These are phyloP conservation scores for Acronicta aceris DNA, from an alignment of 2,888 invertebrate species.

Conservation along the genomic window DNA sequence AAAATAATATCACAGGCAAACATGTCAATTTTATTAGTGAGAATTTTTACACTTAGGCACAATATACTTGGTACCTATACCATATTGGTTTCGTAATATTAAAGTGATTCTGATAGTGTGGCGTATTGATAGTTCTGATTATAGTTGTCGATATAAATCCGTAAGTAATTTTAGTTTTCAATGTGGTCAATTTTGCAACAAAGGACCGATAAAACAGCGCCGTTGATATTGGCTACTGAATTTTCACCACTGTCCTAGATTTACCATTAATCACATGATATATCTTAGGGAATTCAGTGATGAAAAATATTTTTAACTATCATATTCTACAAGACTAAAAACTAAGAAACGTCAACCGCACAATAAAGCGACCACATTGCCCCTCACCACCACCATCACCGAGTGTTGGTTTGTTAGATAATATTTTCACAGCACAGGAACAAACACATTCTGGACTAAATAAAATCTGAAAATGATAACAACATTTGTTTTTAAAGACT, in stretches of 20 bases:
- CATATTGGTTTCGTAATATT: slow-evolving; percentile 35
- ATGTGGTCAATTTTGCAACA: slow-evolving; percentile 56
- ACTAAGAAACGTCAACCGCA: slow-evolving; percentile 57
- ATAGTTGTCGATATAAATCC: slow-evolving; percentile 63
- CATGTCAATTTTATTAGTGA: slow-evolving; percentile 57
- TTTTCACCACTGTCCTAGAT: slow-evolving; percentile 40
- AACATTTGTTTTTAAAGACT: slow-evolving; percentile 87
- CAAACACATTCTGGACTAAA: slow-evolving; percentile 89
- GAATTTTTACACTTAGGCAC: slow-evolving; percentile 46
- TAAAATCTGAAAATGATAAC: slow-evolving; percentile 89
- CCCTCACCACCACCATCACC: slow-evolving; percentile 66
- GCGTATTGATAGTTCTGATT: slow-evolving; percentile 54
- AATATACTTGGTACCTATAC: slow-evolving; percentile 28
- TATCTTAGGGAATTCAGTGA: slow-evolving; percentile 50
- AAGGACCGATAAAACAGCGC: slow-evolving; percentile 46
- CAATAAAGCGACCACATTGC: slow-evolving; percentile 74
- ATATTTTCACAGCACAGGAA: slow-evolving; percentile 87
- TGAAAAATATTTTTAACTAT: slow-evolving; percentile 50
- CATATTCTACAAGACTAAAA: slow-evolving; percentile 58
- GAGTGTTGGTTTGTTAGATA: slow-evolving; percentile 86
- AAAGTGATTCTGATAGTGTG: slow-evolving; percentile 29
- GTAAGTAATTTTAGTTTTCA: slow-evolving; percentile 51
- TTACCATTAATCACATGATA: slow-evolving; percentile 51
- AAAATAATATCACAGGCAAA: slow-evolving; percentile 61
- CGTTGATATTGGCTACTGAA: slow-evolving; percentile 39